These are phyloP conservation scores for Molanna angustata DNA, from an alignment of 2,888 invertebrate genomes.

Conservation along the genomic window DNA sequence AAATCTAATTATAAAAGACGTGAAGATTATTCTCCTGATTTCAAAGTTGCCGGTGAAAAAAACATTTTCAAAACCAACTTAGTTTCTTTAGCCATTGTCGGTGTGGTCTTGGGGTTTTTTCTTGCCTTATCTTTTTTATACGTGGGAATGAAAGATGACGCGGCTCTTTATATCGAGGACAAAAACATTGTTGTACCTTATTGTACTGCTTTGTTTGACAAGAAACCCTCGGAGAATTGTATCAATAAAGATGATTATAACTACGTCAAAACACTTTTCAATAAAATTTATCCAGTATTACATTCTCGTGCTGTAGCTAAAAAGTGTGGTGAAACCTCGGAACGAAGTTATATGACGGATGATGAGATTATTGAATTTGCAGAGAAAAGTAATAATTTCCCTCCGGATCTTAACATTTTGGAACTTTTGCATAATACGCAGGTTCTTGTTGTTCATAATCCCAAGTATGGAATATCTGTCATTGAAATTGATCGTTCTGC, in stretches of 20 bases:
- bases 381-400: constrained; percentile 43
- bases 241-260: constrained; percentile 60
- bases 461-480: constrained; percentile 69
- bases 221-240: constrained; percentile 62
- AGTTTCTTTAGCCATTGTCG: constrained; percentile 63
- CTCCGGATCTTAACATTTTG: constrained; percentile 41
- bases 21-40: constrained; percentile 43
- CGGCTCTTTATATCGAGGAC: constrained; percentile 52
- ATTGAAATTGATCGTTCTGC: constrained; percentile 48
- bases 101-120: constrained; percentile 62
- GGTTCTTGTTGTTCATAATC: constrained; percentile 66
- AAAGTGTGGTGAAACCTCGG: constrained; percentile 54
- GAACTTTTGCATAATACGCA: constrained; percentile 63
- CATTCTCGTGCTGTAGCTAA: constrained; percentile 56
- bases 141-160: constrained; percentile 62
- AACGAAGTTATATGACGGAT: constrained; percentile 60
- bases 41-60: constrained; percentile 47
- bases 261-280: constrained; percentile 62
- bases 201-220: constrained; percentile 54
- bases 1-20: constrained; percentile 41
- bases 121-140: constrained; percentile 64
- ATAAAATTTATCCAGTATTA: constrained; percentile 63
- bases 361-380: constrained; percentile 60
- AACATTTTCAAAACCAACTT: constrained; percentile 59
- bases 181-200: constrained; percentile 58